These are phyloP conservation scores for Cervus canadensis DNA, from an alignment of 2,113 vertebrate genomes.

Conservation along the genomic window DNA sequence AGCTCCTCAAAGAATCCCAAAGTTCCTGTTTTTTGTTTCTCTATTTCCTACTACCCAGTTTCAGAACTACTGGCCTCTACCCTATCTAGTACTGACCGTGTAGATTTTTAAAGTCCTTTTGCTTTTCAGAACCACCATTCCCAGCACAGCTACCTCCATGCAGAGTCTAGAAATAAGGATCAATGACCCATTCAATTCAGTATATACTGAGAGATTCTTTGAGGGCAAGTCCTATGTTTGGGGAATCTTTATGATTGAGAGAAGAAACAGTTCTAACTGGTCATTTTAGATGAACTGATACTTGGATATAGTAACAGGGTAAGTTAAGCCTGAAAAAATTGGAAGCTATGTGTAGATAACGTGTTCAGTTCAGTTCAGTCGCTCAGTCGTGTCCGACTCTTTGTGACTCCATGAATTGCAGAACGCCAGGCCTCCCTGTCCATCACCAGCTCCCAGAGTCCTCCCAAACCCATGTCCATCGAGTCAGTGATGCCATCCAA, in stretches of 20 bases:
- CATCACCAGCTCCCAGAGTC: too few species aligned
- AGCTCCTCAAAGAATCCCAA: constrained; percentile 5
- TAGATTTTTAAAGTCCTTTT: neutral
- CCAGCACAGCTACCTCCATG: neutral
- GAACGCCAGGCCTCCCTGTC: too few species aligned
- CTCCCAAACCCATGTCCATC: too few species aligned
- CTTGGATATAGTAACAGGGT: neutral
- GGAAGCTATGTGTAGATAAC: too few species aligned
- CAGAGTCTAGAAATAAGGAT: neutral
- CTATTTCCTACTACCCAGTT: neutral
- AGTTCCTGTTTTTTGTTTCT: neutral
- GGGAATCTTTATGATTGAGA: neutral
- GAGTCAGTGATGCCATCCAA: too few species aligned
- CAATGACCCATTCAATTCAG: neutral
- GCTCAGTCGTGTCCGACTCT: too few species aligned
- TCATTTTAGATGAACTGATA: neutral
- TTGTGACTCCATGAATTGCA: too few species aligned
- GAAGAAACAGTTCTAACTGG: neutral
- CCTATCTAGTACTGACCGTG: neutral
- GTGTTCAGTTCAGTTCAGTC: too few species aligned
- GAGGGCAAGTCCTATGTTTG: neutral
- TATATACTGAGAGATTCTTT: neutral
- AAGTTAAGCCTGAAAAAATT: too few species aligned
- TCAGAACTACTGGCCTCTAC: neutral
- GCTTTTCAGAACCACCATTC: neutral